phyloP scores from a whole-genome alignment of 53 echinoderm and acorn worm genomes.

The Echinometra lucunter region DNA sequence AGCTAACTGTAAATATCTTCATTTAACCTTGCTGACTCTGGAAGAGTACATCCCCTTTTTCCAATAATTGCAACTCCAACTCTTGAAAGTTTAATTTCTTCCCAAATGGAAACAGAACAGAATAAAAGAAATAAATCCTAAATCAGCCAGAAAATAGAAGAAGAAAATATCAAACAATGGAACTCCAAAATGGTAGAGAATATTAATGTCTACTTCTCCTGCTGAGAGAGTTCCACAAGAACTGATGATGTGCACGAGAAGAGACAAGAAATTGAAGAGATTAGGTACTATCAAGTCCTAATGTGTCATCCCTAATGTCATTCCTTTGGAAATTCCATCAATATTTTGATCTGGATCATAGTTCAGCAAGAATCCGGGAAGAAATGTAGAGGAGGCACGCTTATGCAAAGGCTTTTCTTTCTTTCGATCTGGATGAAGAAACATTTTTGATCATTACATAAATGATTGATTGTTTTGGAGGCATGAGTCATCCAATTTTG shows the following conservation, averaged over 20 bases:
- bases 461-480: constrained; percentile 66
- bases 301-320: constrained; percentile 48
- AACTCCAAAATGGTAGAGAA: neutral
- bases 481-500: constrained; percentile 69
- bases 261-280: constrained; percentile 12
- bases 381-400: neutral
- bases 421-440: constrained; percentile 39
- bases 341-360: constrained; percentile 61
- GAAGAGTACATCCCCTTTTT: neutral
- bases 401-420: neutral
- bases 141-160: neutral
- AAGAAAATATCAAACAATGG: constrained; percentile 10
- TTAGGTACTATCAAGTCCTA: constrained; percentile 45
- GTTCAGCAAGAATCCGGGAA: neutral
- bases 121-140: neutral
- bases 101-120: neutral
- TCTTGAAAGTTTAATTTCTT: neutral
- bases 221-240: neutral
- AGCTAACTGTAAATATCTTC: neutral
- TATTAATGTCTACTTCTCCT: constrained; percentile 11
- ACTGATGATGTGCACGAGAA: neutral
- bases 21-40: neutral
- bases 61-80: neutral
- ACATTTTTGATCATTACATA: constrained; percentile 67
- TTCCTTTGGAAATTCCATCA: constrained; percentile 57